These are phyloP conservation scores for Anastrepha obliqua DNA, from an alignment of 1,140 invertebrate genomes.

Conservation along the genomic window DNA sequence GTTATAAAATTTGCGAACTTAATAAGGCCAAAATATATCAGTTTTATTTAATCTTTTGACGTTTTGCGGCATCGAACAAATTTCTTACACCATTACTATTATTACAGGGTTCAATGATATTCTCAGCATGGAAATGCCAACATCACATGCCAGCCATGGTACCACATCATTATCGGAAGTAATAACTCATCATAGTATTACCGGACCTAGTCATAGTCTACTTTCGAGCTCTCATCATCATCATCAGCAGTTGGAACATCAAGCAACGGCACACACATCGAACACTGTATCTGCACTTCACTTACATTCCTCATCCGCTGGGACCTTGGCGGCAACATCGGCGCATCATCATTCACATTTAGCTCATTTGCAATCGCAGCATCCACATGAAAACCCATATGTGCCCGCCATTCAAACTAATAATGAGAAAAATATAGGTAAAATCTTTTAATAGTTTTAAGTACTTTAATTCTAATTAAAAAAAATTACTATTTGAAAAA, in stretches of 20 bases:
- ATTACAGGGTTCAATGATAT: conserved; percentile 12
- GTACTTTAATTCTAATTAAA: too few species aligned
- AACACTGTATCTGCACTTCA: conserved; percentile 3
- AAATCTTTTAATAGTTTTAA: background rate
- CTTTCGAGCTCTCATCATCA: background rate
- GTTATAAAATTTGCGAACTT: too few species aligned
- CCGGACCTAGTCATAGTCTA: background rate
- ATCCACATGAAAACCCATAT: background rate
- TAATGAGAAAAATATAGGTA: conserved; percentile 27
- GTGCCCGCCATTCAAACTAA: background rate
- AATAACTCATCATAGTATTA: background rate
- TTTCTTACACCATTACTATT: background rate
- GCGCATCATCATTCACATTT: conserved; percentile 25
- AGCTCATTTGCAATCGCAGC: conserved; percentile 32
- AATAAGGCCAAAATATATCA: too few species aligned
- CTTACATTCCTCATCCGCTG: conserved; percentile 4
- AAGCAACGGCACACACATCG: background rate
- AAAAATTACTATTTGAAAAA: too few species aligned
- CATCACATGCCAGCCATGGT: background rate
- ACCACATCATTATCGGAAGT: conserved; percentile 12
- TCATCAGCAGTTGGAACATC: background rate
- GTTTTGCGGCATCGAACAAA: too few species aligned
- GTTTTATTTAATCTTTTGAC: too few species aligned
- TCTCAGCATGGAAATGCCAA: conserved; percentile 1
- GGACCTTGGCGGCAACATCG: background rate